Conservation (phyloP, 2,113 vertebrate species). For the Egretta garzetta region DNA sequence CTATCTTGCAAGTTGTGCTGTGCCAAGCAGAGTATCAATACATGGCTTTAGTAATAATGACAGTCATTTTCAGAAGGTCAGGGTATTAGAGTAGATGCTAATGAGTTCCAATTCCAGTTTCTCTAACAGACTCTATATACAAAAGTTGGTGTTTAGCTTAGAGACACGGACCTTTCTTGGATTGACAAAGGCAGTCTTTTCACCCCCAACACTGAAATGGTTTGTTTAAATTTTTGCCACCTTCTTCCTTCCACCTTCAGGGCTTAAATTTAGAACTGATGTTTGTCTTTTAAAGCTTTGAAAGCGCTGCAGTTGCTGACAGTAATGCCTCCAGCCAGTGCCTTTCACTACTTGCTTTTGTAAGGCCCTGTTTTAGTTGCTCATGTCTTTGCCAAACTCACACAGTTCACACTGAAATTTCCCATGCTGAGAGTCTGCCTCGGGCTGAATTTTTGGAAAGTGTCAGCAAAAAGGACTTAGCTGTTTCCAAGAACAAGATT, state of each 20-base stretch:
- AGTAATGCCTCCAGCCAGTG: neutral
- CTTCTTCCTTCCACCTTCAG: neutral
- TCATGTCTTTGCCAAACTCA: constrained; percentile 45
- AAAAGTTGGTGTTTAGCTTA: neutral
- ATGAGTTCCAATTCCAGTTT: neutral
- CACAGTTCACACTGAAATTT: constrained; percentile 46
- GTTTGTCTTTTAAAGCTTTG: neutral
- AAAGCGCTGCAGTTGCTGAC: neutral
- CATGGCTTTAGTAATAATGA: neutral
- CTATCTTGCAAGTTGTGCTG: neutral
- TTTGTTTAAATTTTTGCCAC: neutral
- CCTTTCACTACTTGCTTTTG: constrained; percentile 29
- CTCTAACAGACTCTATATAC: neutral
- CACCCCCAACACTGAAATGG: neutral
- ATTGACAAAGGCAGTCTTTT: neutral
- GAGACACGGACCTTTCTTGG: neutral
- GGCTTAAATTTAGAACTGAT: neutral
- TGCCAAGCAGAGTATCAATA: neutral
- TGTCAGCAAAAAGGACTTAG: constrained; percentile 54
- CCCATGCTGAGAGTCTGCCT: constrained; percentile 56
- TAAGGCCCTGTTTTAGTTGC: neutral
- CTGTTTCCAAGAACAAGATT: constrained; percentile 60
- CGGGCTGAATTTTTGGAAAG: constrained; percentile 31
- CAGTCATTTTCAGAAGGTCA: constrained; percentile 29
- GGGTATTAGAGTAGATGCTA: neutral